Evolutionary conservation across 92 coral and sea anemone species (phyloP).

Genomic region (Hydrozoanthus gracilis): DNA sequence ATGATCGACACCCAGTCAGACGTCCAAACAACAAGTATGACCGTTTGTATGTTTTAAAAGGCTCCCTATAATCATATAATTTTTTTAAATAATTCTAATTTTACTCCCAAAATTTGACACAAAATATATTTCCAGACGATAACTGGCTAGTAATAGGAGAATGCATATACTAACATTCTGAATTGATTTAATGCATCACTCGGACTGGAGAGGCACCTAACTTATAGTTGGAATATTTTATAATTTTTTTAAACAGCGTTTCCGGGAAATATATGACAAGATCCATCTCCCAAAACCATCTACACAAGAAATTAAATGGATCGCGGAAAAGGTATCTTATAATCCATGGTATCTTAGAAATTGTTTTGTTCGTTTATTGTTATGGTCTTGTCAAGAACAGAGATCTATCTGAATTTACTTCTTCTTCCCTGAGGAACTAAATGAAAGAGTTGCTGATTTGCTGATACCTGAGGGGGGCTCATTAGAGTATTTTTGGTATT

Average conservation of each 20-base stretch:
- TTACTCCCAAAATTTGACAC: constrained; percentile 8
- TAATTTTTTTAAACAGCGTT: background rate
- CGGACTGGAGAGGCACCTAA: constrained; percentile 4
- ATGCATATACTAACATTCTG: background rate
- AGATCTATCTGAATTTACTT: background rate
- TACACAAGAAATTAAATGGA: background rate
- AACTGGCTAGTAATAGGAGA: background rate
- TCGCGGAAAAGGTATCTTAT: constrained; percentile 1
- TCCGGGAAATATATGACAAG: constrained; percentile 17
- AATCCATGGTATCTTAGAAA: background rate
- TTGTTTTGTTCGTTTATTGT: background rate
- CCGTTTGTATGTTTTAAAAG: too few relatives aligned
- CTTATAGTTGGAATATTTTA: background rate
- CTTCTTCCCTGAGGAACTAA: background rate
- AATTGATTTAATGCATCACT: background rate
- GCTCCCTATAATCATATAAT: too few relatives aligned
- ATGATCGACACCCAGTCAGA: too few relatives aligned
- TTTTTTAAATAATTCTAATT: background rate
- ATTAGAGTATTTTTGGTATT: background rate
- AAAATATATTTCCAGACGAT: background rate
- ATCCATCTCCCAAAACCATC: background rate
- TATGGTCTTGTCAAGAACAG: background rate
- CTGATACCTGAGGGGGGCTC: too few relatives aligned
- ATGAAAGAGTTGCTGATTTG: background rate
- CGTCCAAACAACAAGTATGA: too few relatives aligned